These are phyloP conservation scores for Meta bourneti DNA, from an alignment of 2,888 invertebrate genomes.

Conservation along the genomic window DNA sequence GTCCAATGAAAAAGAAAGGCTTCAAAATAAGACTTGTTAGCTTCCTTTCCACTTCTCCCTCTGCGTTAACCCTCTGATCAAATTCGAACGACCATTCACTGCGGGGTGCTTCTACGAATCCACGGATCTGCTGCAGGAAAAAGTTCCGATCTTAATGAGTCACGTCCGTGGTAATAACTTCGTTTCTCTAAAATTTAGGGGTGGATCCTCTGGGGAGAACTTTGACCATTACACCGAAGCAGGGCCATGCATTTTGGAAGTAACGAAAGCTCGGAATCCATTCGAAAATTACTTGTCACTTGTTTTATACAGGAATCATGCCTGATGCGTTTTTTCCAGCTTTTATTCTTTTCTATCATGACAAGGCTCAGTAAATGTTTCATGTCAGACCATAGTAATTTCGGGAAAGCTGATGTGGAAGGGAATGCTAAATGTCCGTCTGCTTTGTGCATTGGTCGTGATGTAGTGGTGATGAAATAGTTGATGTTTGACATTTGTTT, in stretches of 20 bases:
- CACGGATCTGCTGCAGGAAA: slow-evolving; percentile 1
- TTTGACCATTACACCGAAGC: slow-evolving; percentile 12
- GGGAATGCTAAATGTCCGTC: neutral
- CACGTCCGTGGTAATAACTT: slow-evolving; percentile 39
- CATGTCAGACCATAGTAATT: neutral
- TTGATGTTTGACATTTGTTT: too few species aligned
- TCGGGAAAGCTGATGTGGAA: neutral
- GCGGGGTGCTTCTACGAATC: neutral
- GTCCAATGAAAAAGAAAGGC: neutral
- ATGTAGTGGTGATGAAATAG: neutral
- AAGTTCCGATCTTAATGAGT: slow-evolving; percentile 42
- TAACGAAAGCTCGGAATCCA: neutral
- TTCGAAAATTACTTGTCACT: slow-evolving; percentile 26
- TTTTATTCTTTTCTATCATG: neutral
- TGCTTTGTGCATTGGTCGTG: neutral
- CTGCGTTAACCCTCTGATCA: neutral
- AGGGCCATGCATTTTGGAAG: slow-evolving; percentile 9
- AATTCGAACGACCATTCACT: slow-evolving; percentile 27
- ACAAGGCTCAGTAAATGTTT: neutral
- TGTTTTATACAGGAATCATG: neutral
- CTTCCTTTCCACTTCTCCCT: neutral
- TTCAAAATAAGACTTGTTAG: neutral
- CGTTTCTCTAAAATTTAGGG: slow-evolving; percentile 36
- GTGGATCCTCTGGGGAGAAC: neutral
- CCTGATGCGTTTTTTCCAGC: neutral